Evolutionary conservation across 1,140 invertebrate species (phyloP), one percentile per base, ranked within the genome.

Genomic region (Pygmarrhopalites habei): DNA sequence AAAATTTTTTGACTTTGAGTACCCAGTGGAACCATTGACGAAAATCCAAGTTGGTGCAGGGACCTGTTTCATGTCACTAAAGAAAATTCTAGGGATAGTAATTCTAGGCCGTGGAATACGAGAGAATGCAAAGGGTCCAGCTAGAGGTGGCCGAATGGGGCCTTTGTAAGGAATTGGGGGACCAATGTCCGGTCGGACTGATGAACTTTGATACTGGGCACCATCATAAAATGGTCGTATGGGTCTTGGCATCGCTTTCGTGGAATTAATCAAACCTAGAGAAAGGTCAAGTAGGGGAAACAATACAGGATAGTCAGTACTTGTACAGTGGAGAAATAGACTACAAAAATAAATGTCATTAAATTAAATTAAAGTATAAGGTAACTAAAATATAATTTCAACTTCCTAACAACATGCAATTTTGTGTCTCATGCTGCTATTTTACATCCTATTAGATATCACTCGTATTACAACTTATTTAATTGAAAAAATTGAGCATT

Each of bases 41-140:
- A 92, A 90, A 73, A 91, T 82, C 89, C 89, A 92, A 49, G 89
- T 90, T 69, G 85, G 80, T 65, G 82, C 84, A 43, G 88, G 82
- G 70, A 83, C 79, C 73, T 84, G 79, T 46, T 63, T 67, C 26
- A 58, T 52, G 49, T 56, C 41, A 53, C 65, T 64, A 58, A 92
- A 82, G 77, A 88, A 88, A 71, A 90, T 83, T 67, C 87, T 83
- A 32, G 89, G 89, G 72, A 64, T 65, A 56, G 82, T 82, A 75
- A 86, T 86, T 61, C 86, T 85, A 43, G 88, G 87, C 65, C 83
- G 79, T 25, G 90, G 90, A 57, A 91, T 84, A 62, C 87, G 82
- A 72, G 89, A 92, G 79, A 93, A 93, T 52, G 90, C 90, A 75
- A 90, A 93, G 62, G 89, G 90, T 47, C 90, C 90, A 58, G 88